A percentile compares a stretch with the other conserved stretches of the same genome.
Evolutionary conservation across 2,797 vertebrate genomes (phyloP).

Genomic region (Enteromius thamalakanensis): DNA sequence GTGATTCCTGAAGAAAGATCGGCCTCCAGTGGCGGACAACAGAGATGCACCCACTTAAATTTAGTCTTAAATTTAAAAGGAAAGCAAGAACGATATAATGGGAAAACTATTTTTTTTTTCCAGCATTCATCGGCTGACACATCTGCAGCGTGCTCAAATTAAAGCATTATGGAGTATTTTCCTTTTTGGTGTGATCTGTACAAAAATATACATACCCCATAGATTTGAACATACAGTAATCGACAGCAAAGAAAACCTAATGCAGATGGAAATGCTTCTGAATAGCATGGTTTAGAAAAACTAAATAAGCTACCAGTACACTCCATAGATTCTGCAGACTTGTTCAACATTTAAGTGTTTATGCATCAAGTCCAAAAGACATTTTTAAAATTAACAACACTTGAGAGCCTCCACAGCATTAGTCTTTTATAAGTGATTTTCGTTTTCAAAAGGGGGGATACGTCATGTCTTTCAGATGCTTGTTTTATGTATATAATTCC

Average conservation of each 20-base stretch:
- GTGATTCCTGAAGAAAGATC: not conserved
- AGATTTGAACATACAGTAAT: no score
- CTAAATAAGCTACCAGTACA: not conserved
- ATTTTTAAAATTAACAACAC: not conserved
- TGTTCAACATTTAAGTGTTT: not conserved
- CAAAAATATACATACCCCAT: no score
- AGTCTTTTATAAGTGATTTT: not conserved
- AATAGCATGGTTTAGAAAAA: not conserved
- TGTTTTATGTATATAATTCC: not conserved
- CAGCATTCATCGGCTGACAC: no score
- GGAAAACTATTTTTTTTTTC: no score
- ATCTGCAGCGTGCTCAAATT: no score
- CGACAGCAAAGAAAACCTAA: no score
- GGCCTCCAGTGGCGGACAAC: conserved; percentile 58
- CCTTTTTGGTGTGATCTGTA: no score
- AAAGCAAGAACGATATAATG: no score
- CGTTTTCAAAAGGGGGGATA: no score
- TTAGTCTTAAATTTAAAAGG: no score
- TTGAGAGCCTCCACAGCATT: not conserved
- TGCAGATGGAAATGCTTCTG: not conserved
- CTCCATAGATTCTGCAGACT: not conserved
- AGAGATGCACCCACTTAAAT: conserved; percentile 1
- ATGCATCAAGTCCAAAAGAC: not conserved
- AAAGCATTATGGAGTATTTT: no score
- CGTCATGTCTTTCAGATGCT: not conserved